phyloP scores from a whole-genome alignment of 2,797 vertebrate genomes.

The Staurois parvus region DNA sequence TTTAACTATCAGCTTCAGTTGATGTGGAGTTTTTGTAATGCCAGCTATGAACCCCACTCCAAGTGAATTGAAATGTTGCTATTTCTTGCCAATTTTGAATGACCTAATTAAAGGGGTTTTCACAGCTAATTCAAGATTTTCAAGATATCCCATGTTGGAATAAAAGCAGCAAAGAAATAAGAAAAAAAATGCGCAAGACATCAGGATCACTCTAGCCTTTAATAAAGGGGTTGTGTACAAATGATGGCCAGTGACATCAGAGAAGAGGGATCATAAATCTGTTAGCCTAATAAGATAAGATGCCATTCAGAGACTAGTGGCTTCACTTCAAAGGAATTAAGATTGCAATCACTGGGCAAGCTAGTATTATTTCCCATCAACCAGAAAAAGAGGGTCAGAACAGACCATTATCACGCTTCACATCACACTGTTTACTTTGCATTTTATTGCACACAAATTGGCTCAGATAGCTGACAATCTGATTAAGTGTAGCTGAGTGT shows the following conservation, averaged over 20 bases:
- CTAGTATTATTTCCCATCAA: constrained; percentile 21
- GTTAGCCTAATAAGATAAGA: constrained; percentile 40
- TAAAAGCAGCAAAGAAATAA: constrained; percentile 3
- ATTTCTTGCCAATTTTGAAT: too few species aligned
- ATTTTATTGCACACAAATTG: constrained; percentile 58
- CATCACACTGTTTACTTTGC: constrained; percentile 52
- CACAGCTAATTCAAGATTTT: neutral
- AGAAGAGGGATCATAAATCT: constrained; percentile 56
- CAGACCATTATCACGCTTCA: constrained; percentile 32
- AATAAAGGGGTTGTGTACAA: constrained; percentile 14
- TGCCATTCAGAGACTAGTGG: constrained; percentile 22
- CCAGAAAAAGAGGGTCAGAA: neutral
- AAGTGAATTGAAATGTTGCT: too few species aligned
- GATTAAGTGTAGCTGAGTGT: constrained; percentile 46
- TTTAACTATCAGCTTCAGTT: too few species aligned
- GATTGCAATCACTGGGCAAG: constrained; percentile 61
- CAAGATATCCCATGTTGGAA: neutral
- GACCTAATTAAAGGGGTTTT: neutral
- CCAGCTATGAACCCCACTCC: too few species aligned
- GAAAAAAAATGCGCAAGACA: constrained; percentile 67
- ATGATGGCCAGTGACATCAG: constrained; percentile 4
- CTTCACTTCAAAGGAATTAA: constrained; percentile 51
- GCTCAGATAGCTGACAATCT: constrained; percentile 50
- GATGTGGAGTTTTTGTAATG: too few species aligned
- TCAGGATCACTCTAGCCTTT: constrained; percentile 59